Conservation (phyloP, 2,888 invertebrate genomes). For the Candidula unifasciata region DNA sequence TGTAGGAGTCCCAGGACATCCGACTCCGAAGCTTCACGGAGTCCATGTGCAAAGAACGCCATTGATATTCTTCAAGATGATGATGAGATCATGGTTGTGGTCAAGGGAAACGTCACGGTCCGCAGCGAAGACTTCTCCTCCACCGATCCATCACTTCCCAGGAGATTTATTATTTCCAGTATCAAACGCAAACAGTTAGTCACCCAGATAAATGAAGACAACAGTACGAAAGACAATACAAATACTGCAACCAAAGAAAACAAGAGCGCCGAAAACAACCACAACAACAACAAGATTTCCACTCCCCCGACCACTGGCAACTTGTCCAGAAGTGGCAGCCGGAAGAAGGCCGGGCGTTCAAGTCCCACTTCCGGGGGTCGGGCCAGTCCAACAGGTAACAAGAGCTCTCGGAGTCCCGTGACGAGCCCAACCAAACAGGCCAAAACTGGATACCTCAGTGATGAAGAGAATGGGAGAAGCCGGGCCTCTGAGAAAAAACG, state of each 20-base stretch:
- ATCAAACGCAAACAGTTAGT: slow-evolving; percentile 3
- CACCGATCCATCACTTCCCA: slow-evolving; percentile 45
- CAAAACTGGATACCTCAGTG: slow-evolving; percentile 21
- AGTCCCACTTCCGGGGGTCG: slow-evolving; percentile 33
- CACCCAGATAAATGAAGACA: not conserved
- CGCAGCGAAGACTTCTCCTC: slow-evolving; percentile 45
- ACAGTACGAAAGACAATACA: not conserved
- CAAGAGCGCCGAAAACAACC: not conserved
- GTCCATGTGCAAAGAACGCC: slow-evolving; percentile 38
- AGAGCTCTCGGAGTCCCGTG: not conserved
- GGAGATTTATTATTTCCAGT: slow-evolving; percentile 50
- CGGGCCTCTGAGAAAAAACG: slow-evolving; percentile 40
- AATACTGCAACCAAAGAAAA: not conserved
- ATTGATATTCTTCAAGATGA: slow-evolving; percentile 62
- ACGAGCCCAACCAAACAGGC: slow-evolving; percentile 32
- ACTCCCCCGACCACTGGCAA: not conserved
- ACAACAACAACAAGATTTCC: slow-evolving; percentile 4
- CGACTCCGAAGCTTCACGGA: not conserved
- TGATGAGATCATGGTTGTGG: slow-evolving; percentile 61
- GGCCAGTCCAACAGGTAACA: slow-evolving; percentile 18
- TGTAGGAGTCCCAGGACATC: not conserved
- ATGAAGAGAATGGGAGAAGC: slow-evolving; percentile 33
- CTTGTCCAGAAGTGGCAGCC: slow-evolving; percentile 8
- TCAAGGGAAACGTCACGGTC: slow-evolving; percentile 59
- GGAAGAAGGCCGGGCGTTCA: not conserved